A percentile compares a stretch with the other conserved stretches of the same genome.
These are phyloP conservation scores for Chironomus tepperi DNA, from an alignment of 1,140 invertebrate genomes.

Conservation along the genomic window DNA sequence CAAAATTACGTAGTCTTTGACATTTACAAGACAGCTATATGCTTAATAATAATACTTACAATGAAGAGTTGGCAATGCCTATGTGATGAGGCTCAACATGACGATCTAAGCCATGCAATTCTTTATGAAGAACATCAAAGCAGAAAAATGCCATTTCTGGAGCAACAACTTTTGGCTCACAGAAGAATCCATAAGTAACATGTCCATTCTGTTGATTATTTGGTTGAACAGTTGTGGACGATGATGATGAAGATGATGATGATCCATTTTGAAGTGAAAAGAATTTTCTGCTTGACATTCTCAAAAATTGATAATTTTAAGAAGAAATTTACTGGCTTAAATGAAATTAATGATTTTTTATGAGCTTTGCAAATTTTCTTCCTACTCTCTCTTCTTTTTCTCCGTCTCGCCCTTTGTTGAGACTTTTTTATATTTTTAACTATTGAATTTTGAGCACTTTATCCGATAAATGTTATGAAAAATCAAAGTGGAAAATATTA, in stretches of 20 bases:
- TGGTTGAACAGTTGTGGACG: neutral
- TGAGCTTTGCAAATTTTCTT: neutral
- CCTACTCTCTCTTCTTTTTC: neutral
- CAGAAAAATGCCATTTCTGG: conserved; percentile 97
- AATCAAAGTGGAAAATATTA: neutral
- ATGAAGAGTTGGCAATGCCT: conserved; percentile 72
- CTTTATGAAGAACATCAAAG: conserved; percentile 93
- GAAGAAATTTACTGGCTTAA: neutral
- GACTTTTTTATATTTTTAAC: neutral
- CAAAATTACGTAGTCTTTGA: conserved; percentile 26
- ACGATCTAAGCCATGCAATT: conserved; percentile 84
- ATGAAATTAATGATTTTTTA: neutral
- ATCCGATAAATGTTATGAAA: neutral
- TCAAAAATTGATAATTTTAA: neutral
- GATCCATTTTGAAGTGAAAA: conserved; percentile 4
- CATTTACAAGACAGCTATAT: conserved; percentile 23
- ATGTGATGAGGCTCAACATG: conserved; percentile 77
- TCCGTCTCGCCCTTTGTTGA: neutral
- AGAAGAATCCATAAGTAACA: neutral
- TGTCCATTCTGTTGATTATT: conserved; percentile 18
- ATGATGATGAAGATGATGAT: neutral
- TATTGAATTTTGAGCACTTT: neutral
- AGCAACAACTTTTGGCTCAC: conserved; percentile 58
- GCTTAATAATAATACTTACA: too few species aligned
- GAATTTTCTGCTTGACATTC: conserved; percentile 15